Base-by-base conservation (phyloP, 2,797 vertebrate species). In the Paramormyrops hopkinsi region DNA sequence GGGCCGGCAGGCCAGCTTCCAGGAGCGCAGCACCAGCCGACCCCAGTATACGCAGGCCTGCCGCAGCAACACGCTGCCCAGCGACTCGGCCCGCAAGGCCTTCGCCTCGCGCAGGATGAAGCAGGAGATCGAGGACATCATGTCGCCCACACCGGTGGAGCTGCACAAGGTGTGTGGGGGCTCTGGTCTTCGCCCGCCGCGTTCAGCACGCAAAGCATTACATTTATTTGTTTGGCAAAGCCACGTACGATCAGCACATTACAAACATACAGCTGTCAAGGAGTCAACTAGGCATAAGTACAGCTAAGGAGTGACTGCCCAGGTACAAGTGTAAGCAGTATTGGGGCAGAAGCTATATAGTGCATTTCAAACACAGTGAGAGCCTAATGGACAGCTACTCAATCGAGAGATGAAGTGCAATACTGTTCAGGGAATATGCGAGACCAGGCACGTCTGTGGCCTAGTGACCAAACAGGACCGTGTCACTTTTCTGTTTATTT, bases 1-100 rank as follows among this genome's bases (percentile, higher is more conserved):
- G 92, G 98, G 98, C 87, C 96, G 98, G 79, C 98, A 99, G 95
- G 97, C 97, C 88, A 99, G 98, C 94, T 99, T 99, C 95, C 98
- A 99, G 94, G 98, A 99, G 87, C 97, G 97, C 91, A 97, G 97
- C 93, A 96, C 94, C 90, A 96, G 96, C 8, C 95, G 97, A 92
- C 96, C 97, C 1, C 97, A 98, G 96, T 98, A 99, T 92, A 96
- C 93, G 90, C 95, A 96, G 91, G 94, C 96, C 4, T 93, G 96
- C 22, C 97, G 98, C 89, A 99, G 98, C 94, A 99, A 99, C 96
- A 99, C 98, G 0, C 93, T 99, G 93, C 98, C 98, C 0, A 97
- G 96, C 0, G 98, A 99, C 89, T 97, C 97, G 51, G 97, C 97
- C 90, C 97, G 97, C 87, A 96, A 98, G 94, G 98, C 98, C 85